phyloP scores from a whole-genome alignment of 64 coral and sea anemone species.

The Dendronephthya gigantea region DNA sequence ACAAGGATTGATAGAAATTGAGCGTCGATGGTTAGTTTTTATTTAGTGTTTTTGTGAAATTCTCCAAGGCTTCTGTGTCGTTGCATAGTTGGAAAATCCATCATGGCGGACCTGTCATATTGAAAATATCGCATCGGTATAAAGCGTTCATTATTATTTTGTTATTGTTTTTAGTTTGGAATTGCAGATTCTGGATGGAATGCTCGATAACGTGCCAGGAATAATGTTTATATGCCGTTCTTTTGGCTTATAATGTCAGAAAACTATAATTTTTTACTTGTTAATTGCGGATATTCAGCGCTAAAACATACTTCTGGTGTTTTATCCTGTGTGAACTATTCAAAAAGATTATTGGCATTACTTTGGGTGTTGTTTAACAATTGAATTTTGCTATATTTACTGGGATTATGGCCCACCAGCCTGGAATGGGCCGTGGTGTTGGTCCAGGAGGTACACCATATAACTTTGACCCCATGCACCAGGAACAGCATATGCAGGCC shows the following conservation, averaged over 20 bases:
- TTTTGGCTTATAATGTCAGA: neutral
- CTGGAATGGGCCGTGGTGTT: neutral
- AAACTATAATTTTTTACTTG: neutral
- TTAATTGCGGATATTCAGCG: neutral
- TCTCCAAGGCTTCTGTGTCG: neutral
- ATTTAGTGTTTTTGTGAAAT: neutral
- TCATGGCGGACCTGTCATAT: slow-evolving; percentile 19
- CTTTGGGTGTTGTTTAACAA: neutral
- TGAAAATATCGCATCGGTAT: neutral
- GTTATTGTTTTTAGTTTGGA: neutral
- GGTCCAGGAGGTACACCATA: neutral
- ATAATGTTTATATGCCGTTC: neutral
- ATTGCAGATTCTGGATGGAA: neutral
- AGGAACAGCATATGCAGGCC: neutral
- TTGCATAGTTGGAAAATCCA: neutral
- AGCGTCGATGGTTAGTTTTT: neutral
- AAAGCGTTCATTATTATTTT: neutral
- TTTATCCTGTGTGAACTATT: neutral
- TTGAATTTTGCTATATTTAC: neutral
- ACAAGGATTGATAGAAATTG: neutral
- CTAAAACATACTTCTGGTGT: neutral
- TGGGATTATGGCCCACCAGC: neutral
- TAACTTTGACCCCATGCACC: neutral
- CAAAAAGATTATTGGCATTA: neutral
- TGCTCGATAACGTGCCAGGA: neutral